phyloP scores from a whole-genome alignment of 2,888 invertebrate species.

The Coenonympha arcania region DNA sequence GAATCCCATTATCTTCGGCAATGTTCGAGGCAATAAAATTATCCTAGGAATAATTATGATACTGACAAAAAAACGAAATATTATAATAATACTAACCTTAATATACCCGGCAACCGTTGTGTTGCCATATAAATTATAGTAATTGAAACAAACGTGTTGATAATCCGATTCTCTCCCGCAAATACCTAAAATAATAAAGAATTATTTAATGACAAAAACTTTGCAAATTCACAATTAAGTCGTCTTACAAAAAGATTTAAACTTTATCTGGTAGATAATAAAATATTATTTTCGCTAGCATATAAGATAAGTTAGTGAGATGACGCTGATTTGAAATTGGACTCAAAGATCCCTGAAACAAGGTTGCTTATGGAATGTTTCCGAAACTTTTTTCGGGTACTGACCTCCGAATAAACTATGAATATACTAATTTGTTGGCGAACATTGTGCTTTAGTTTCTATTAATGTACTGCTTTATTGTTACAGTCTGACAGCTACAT shows the following conservation, averaged over 20 bases:
- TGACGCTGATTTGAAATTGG: neutral
- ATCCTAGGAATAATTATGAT: constrained; percentile 36
- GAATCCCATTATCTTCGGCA: constrained; percentile 48
- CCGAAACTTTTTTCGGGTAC: constrained; percentile 39
- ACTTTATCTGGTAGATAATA: neutral
- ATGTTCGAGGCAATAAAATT: constrained; percentile 41
- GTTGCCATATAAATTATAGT: neutral
- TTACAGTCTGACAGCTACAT: constrained; percentile 46
- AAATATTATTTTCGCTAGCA: neutral
- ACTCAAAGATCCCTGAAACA: neutral
- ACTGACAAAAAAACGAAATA: constrained; percentile 31
- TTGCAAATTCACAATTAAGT: neutral
- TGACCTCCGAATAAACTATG: constrained; percentile 51
- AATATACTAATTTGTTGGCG: constrained; percentile 68
- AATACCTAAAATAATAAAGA: constrained; percentile 42
- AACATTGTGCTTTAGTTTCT: constrained; percentile 63
- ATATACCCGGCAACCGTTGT: too few species aligned
- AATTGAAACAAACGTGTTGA: neutral
- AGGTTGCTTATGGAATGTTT: constrained; percentile 12
- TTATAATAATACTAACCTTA: neutral
- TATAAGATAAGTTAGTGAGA: neutral
- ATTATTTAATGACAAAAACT: constrained; percentile 43
- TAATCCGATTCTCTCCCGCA: constrained; percentile 23
- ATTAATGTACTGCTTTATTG: constrained; percentile 65
- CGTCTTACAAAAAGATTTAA: neutral